Base-by-base conservation (phyloP, 2,113 vertebrate species). In the Sterna hirundo region DNA sequence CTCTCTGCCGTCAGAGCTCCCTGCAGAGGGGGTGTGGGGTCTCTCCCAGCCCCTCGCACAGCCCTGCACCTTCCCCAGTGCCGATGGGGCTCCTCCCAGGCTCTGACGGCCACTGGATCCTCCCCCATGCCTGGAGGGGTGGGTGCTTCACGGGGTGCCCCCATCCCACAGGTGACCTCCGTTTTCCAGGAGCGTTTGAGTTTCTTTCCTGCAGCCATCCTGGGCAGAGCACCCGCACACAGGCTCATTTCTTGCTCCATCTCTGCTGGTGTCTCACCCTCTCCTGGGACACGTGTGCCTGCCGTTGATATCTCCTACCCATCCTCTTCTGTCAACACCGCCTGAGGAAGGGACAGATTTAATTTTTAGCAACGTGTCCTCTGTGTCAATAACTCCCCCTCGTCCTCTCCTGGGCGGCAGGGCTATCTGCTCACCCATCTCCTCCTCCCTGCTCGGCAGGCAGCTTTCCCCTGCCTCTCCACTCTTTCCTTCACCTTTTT, bases 291-390 rank as follows among this genome's bases (percentile, higher is more conserved):
- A 88, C 36, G 5, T 83, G 65, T 95, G 93, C 57, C 85, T 96
- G 89, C 77, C 55, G 72, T 60, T 87, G 93, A 91, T 91, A 91
- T 94, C 91, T 93, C 74, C 92, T 94, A 74, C 90, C 90, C 93
- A 91, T 92, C 80, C 68, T 95, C 94, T 95, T 97, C 96, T 95
- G 93, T 95, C 95, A 97, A 95, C 95, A 97, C 92, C 75, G 65
- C 83, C 95, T 88, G 87, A 95, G 94, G 65, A 95, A 96, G 74
- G 93, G 90, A 96, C 72, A 94, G 91, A 95, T 94, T 96, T 91
- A 84, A 97, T 95, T 92, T 97, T 96, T 96, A 95, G 81, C 92
- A 90, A 38, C 0, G 6, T 95, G 83, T 95, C 80, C 90, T 85
- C 72, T 79, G 44, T 95, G 93, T 96, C 91, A 96, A 49, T 94